Percentiles rank a stretch among this genome's conserved stretches.
Evolutionary conservation across 2,888 invertebrate genomes (phyloP).

Genomic region (Heliconius charithonia): DNA sequence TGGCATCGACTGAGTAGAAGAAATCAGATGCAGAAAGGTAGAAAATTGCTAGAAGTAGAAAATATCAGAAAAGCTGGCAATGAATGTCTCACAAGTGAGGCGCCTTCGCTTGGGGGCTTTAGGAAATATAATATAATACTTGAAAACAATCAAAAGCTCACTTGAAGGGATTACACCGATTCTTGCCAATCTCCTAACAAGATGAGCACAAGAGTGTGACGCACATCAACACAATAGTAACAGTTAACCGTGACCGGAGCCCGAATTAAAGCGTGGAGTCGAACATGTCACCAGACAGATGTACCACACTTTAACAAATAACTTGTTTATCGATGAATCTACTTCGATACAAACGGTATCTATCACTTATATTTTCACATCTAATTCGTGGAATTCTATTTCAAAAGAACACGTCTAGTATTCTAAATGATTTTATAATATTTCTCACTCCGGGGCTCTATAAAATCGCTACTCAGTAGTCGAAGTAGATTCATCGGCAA

Average conservation of each 20-base stretch:
- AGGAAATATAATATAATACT: constrained; percentile 59
- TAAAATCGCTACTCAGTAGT: constrained; percentile 27
- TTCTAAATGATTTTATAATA: constrained; percentile 28
- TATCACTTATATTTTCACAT: constrained; percentile 22
- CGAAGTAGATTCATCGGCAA: constrained; percentile 66
- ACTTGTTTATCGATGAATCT: constrained; percentile 56
- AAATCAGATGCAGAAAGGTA: constrained; percentile 41
- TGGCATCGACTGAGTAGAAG: constrained; percentile 42
- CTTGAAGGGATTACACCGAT: constrained; percentile 74
- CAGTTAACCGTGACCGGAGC: constrained; percentile 74
- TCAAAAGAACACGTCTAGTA: constrained; percentile 32
- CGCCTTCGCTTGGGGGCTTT: constrained; percentile 73
- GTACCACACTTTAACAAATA: constrained; percentile 50
- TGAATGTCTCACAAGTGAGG: constrained; percentile 82
- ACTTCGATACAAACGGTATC: constrained; percentile 52
- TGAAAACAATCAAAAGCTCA: constrained; percentile 70
- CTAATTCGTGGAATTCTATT: constrained; percentile 9
- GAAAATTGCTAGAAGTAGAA: constrained; percentile 42
- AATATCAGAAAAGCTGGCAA: constrained; percentile 64
- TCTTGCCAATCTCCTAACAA: constrained; percentile 73
- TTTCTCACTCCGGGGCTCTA: constrained; percentile 34
- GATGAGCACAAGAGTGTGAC: constrained; percentile 81
- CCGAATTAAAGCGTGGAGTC: constrained; percentile 64
- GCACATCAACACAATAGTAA: constrained; percentile 81
- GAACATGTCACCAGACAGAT: constrained; percentile 45